These are phyloP conservation scores for Cyprinus carpio DNA, from an alignment of 2,113 vertebrate species.

Conservation along the genomic window DNA sequence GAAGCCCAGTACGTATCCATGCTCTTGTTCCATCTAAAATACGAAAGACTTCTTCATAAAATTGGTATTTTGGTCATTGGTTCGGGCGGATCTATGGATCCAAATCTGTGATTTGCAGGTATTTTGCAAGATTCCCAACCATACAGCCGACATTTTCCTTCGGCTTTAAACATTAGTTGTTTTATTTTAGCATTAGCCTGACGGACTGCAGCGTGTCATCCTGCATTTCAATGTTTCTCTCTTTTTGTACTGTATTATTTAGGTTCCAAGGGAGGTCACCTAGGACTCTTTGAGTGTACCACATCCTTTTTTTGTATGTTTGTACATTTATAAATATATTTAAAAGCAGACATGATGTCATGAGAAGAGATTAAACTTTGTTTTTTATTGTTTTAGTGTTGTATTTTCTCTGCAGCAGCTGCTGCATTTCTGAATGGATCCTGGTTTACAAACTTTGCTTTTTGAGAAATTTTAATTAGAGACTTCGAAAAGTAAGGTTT, in stretches of 20 bases:
- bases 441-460: not conserved
- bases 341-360: conserved; percentile 57
- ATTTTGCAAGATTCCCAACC: conserved; percentile 12
- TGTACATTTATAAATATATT: conserved; percentile 69
- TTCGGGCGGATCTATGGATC: not conserved
- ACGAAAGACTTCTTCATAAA: not conserved
- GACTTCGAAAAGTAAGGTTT: not conserved
- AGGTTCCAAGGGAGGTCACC: not conserved
- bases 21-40: not conserved
- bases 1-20: not conserved
- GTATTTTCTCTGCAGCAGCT: conserved; percentile 39
- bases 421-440: conserved; percentile 8
- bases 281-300: conserved; percentile 54
- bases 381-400: conserved; percentile 40
- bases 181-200: conserved; percentile 19
- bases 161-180: not conserved
- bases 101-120: not conserved
- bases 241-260: not conserved
- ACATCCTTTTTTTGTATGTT: conserved; percentile 64
- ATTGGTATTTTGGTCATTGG: not conserved
- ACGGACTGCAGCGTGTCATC: not conserved
- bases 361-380: conserved; percentile 39
- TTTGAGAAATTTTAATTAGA: conserved; percentile 1
- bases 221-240: not conserved
- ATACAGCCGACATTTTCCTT: conserved; percentile 3